Evolutionary conservation across 2,888 invertebrate species (phyloP).

Genomic region (Phanerotoma sp.): DNA sequence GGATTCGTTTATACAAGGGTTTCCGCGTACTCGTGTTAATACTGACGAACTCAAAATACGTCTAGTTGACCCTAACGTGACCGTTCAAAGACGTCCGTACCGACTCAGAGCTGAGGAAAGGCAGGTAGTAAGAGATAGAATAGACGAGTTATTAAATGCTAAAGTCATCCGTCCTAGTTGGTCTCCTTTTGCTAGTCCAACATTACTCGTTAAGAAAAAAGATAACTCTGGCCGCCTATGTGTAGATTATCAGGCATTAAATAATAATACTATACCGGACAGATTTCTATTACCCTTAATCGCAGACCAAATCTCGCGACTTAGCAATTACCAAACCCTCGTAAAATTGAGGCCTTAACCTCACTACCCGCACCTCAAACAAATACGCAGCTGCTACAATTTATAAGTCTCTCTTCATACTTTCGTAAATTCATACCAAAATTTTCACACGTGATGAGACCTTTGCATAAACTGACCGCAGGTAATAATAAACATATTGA

Average conservation of each 20-base stretch:
- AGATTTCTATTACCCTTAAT: not conserved
- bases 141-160: too few relatives aligned
- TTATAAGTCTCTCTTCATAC: slow-evolving; percentile 34
- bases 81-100: too few relatives aligned
- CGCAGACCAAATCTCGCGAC: not conserved
- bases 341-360: too few relatives aligned
- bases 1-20: not conserved
- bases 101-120: too few relatives aligned
- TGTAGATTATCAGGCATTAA: not conserved
- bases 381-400: too few relatives aligned
- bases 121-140: slow-evolving; percentile 21
- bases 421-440: slow-evolving; percentile 29
- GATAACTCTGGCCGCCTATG: not conserved
- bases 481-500: slow-evolving; percentile 17
- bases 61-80: too few relatives aligned
- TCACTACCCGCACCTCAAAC: too few relatives aligned
- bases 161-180: slow-evolving; percentile 31
- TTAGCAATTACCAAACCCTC: slow-evolving; percentile 29
- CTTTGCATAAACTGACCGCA: slow-evolving; percentile 25
- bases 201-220: not conserved
- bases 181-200: slow-evolving; percentile 23
- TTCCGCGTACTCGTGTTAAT: too few relatives aligned
- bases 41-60: too few relatives aligned
- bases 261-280: not conserved
- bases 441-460: slow-evolving; percentile 17